These are phyloP conservation scores for Brachionus sp. DNA, from an alignment of 1,140 invertebrate genomes.

Conservation along the genomic window DNA sequence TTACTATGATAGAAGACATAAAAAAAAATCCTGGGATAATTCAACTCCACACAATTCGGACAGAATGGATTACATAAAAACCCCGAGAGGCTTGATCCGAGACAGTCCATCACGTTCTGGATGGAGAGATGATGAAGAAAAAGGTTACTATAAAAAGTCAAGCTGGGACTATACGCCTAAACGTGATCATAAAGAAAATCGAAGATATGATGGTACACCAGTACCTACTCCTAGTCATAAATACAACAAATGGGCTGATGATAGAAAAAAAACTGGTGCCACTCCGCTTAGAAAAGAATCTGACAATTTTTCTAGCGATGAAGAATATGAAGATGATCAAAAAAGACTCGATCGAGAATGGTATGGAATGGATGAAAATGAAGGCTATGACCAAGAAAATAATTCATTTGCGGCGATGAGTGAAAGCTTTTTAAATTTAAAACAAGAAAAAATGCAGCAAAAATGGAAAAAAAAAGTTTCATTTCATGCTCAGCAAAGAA, in stretches of 20 bases:
- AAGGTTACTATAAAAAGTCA: not conserved
- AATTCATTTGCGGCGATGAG: conserved; percentile 86
- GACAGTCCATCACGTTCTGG: not conserved
- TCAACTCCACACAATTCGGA: not conserved
- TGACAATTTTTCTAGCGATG: conserved; percentile 4
- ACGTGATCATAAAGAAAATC: not conserved
- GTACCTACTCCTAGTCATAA: conserved; percentile 25
- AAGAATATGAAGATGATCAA: conserved; percentile 59
- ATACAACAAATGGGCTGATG: conserved; percentile 44
- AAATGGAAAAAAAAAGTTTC: conserved; percentile 83
- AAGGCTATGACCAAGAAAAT: conserved; percentile 81
- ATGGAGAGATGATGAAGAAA: conserved; percentile 14
- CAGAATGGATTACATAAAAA: conserved; percentile 9
- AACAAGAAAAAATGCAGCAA: conserved; percentile 84
- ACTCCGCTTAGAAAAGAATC: not conserved
- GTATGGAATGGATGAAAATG: conserved; percentile 79
- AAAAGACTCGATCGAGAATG: conserved; percentile 82
- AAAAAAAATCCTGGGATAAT: not conserved
- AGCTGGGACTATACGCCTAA: conserved; percentile 23
- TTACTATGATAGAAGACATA: not conserved
- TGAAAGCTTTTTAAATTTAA: conserved; percentile 81
- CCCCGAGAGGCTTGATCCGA: not conserved
- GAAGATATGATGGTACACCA: conserved; percentile 14
- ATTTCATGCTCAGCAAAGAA: conserved; percentile 84
- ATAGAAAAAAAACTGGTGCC: conserved; percentile 16